Conservation (phyloP, 2,113 vertebrate genomes). For the Pica pica region DNA sequence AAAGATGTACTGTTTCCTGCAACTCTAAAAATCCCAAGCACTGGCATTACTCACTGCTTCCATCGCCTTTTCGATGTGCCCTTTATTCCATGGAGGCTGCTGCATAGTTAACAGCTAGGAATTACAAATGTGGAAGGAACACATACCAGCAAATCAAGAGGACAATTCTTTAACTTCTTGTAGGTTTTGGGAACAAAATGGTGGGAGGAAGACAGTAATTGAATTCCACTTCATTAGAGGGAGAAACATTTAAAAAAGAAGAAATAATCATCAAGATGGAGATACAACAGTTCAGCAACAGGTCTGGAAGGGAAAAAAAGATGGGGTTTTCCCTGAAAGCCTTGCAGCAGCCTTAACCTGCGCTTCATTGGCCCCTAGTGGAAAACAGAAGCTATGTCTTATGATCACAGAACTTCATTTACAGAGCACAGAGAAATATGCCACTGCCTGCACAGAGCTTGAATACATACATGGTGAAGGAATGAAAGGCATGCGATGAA, state of each 20-base stretch:
- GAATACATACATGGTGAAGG: neutral
- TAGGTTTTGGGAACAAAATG: neutral
- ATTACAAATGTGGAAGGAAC: neutral
- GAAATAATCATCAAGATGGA: neutral
- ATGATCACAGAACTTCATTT: neutral
- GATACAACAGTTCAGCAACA: neutral
- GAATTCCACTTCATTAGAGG: neutral
- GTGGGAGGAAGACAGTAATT: neutral
- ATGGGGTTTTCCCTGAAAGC: neutral
- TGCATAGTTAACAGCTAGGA: neutral
- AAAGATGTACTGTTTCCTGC: neutral
- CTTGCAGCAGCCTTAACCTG: neutral
- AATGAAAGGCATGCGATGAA: neutral
- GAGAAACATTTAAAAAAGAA: neutral
- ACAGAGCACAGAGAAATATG: neutral
- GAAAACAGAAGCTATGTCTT: neutral
- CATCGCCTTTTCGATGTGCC: fast-evolving
- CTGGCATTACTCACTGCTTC: neutral
- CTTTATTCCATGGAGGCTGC: neutral
- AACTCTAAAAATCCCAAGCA: neutral
- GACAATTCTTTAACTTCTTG: neutral
- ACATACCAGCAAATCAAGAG: neutral
- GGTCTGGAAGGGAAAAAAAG: neutral
- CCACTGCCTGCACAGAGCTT: neutral
- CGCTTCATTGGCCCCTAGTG: conserved; percentile 68